Evolutionary conservation across 2,797 vertebrate species (phyloP).

Genomic region (Characodon lateralis): DNA sequence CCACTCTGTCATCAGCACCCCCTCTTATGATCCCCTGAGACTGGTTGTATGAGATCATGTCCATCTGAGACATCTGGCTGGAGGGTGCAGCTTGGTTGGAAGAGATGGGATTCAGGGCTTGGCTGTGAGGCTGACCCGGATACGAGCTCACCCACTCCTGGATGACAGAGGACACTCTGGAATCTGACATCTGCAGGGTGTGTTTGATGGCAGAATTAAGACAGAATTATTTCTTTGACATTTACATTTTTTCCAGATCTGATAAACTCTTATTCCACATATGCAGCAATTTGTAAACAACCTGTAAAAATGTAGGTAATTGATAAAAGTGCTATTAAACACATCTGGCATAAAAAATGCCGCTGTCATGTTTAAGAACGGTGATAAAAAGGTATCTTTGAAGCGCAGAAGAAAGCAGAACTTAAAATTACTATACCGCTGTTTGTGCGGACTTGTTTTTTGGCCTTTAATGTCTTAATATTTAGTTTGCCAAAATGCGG

Average conservation of each 20-base stretch:
- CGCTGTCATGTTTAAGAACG: not conserved
- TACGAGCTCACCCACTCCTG: conserved; percentile 77
- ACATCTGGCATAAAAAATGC: not conserved
- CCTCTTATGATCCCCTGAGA: conserved; percentile 59
- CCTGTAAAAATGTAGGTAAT: not conserved
- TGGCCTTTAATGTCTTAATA: not conserved
- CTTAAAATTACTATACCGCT: not conserved
- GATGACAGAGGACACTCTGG: conserved; percentile 76
- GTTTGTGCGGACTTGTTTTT: not conserved
- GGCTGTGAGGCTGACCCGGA: conserved; percentile 58
- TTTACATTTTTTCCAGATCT: not conserved
- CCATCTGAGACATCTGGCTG: conserved; percentile 70
- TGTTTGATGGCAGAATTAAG: not conserved
- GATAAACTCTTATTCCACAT: not conserved
- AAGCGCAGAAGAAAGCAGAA: not conserved
- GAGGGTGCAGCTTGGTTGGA: conserved; percentile 27
- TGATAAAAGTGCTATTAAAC: not conserved
- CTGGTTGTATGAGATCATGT: conserved; percentile 67
- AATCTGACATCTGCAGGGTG: conserved; percentile 78
- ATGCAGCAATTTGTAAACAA: not conserved
- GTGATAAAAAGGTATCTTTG: not conserved
- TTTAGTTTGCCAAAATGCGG: not conserved
- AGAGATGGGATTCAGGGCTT: conserved; percentile 46
- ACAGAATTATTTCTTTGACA: not conserved
- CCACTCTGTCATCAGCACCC: conserved; percentile 54